Base-by-base conservation (phyloP, 2,888 invertebrate species). In the Sinelater perroti region DNA sequence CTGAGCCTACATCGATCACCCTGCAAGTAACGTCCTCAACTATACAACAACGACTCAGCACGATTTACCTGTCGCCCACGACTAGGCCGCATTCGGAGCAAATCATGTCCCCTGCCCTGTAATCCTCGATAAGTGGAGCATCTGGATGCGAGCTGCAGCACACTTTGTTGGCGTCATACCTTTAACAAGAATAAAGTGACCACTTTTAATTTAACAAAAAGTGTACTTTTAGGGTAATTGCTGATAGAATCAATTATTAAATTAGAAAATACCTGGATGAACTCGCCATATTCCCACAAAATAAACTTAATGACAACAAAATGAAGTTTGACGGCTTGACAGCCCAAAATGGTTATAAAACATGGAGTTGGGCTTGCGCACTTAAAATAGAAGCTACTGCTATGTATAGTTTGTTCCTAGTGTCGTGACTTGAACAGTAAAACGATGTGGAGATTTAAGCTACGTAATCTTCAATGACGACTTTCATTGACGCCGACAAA, bases 61-160 rank as follows among this genome's bases (percentile, higher is more conserved):
- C n/a, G n/a, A n/a, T n/a, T 26, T 61, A 93, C 94, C 95, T 88
- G 81, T 99, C 99, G 8, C 99, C 99, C 16, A 99, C 98, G 44
- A 99, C 99, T 56, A 99, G 85, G n/a, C 99, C 99, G 82, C 99
- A 99, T 81, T 97, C 96, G 18, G 97, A 94, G 78, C 99, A 99
- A 72, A 99, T 96, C 86, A 97, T 93, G 81, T 99, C 99, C 24
- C 99, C 99, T 62, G 97, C 97, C 72, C 98, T 86, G 78, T 98
- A 97, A 79, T 99, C 99, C 79, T 99, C 99, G 70, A 99, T 93
- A 46, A 99, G 85, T 40, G 91, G 88, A 10, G 97, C 93, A 77
- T 97, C 95, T 63, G 99, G 99, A 82, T 99, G 99, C 61, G 92
- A 88, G 78, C 89, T 90, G 77, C 97, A 97, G 74, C 90, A 90